Conservation (phyloP, 2,888 invertebrate species). For the Pandemis cinnamomeana region DNA sequence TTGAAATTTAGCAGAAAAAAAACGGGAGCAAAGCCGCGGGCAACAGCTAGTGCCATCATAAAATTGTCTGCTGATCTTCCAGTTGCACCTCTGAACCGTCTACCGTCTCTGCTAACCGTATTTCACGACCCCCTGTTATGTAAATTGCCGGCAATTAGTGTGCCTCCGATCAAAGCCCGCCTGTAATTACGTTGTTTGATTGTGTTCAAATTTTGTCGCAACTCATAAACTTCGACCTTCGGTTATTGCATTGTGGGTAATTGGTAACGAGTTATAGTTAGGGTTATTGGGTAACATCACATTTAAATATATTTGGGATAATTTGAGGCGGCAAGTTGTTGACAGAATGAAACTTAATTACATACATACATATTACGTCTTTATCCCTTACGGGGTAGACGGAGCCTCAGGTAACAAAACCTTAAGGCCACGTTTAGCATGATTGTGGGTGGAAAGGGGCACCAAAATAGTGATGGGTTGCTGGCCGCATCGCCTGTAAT, state of each 20-base stretch:
- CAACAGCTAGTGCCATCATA: no score
- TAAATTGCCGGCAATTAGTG: background rate
- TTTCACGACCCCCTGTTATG: background rate
- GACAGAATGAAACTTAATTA: background rate
- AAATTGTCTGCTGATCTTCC: background rate
- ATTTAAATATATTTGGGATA: background rate
- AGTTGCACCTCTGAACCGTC: background rate
- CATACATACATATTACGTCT: no score
- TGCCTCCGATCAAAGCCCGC: background rate
- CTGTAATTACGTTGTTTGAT: conserved; percentile 9
- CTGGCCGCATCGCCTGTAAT: no score
- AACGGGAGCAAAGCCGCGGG: no score
- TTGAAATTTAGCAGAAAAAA: no score
- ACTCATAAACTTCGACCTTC: conserved; percentile 12
- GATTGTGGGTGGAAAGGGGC: no score
- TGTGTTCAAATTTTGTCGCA: conserved; percentile 10
- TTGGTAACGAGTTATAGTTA: conserved; percentile 2
- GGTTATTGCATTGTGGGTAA: conserved; percentile 10
- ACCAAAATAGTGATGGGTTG: no score
- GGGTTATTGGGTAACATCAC: background rate
- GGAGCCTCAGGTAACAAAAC: no score
- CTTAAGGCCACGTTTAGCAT: no score
- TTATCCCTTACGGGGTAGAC: no score
- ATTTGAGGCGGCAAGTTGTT: conserved; percentile 3
- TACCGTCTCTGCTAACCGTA: background rate